These are phyloP conservation scores for Pammene aurita DNA, from an alignment of 2,888 invertebrate genomes.

Conservation along the genomic window DNA sequence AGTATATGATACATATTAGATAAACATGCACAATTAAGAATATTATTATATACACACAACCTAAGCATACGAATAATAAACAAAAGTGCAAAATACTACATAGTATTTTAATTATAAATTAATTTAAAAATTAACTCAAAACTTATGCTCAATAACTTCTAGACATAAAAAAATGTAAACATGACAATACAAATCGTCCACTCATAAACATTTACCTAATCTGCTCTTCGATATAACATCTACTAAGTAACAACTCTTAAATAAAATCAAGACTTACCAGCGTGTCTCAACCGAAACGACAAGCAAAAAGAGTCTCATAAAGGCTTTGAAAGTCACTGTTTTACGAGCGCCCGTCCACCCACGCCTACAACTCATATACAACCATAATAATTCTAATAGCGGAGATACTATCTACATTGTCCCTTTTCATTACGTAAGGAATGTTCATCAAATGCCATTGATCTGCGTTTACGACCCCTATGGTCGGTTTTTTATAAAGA, in stretches of 20 bases:
- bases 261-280: conserved; percentile 6
- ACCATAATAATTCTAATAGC: conserved; percentile 40
- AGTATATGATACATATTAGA: too few species aligned
- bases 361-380: conserved; percentile 25
- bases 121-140: too few species aligned
- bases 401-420: conserved; percentile 38
- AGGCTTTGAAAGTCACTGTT: conserved; percentile 29
- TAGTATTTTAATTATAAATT: too few species aligned
- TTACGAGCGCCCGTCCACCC: conserved; percentile 38
- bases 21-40: too few species aligned
- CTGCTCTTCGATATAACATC: background rate
- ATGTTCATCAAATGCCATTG: conserved; percentile 38
- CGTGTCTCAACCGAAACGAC: background rate
- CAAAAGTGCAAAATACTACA: too few species aligned
- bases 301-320: conserved; percentile 16
- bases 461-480: conserved; percentile 25
- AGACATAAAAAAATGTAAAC: too few species aligned
- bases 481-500: conserved; percentile 29
- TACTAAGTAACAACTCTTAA: background rate
- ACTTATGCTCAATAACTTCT: too few species aligned
- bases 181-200: too few species aligned
- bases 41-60: too few species aligned
- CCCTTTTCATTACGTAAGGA: conserved; percentile 40
- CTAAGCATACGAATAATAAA: too few species aligned
- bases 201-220: background rate